phyloP scores from a whole-genome alignment of 2,888 invertebrate genomes.

The Patella ulyssiponensis region DNA sequence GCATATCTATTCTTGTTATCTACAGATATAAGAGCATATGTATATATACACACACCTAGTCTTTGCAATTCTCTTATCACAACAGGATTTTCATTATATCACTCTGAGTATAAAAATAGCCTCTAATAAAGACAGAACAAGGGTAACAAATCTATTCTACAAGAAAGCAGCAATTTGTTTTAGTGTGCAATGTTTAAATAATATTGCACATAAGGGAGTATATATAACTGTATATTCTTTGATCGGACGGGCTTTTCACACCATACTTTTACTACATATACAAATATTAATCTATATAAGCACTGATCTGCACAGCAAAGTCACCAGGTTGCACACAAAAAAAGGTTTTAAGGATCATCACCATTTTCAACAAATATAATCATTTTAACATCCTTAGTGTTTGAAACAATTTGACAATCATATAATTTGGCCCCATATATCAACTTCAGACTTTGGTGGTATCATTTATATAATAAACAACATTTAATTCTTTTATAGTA shows the following conservation, averaged over 20 bases:
- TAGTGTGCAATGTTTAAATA: no score
- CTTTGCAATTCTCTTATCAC: no score
- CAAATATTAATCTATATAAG: not conserved
- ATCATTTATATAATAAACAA: constrained; percentile 1
- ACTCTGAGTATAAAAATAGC: no score
- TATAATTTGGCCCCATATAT: constrained; percentile 10
- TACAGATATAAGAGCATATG: no score
- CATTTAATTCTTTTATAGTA: not conserved
- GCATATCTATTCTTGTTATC: no score
- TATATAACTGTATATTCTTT: not conserved
- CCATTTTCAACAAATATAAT: constrained; percentile 2
- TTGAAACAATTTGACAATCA: not conserved
- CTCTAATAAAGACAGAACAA: no score
- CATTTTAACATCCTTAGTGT: no score
- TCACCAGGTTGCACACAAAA: not conserved
- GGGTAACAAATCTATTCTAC: no score
- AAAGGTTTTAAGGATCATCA: not conserved
- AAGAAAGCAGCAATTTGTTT: no score
- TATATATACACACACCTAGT: no score
- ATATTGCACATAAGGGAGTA: no score
- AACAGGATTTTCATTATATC: no score
- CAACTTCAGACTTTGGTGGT: constrained; percentile 7
- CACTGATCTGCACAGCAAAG: not conserved
- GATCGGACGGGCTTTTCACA: not conserved
- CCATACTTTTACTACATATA: not conserved